Evolutionary conservation across 2,797 vertebrate species (phyloP), one percentile per base, ranked within the genome.

Genomic region (Percopsis omiscomaycus): DNA sequence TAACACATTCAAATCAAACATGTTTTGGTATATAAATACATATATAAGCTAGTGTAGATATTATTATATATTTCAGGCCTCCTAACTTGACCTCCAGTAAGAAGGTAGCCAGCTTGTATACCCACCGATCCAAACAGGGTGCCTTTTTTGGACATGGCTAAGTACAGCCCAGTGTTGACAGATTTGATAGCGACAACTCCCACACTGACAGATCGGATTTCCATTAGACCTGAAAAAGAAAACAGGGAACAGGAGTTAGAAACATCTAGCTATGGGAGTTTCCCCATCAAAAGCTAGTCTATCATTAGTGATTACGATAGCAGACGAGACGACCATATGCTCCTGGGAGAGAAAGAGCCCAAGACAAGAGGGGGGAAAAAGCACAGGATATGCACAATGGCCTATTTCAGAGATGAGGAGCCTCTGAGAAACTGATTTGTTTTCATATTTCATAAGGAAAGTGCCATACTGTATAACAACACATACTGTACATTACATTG

Each of bases 121-220:
- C 94, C 88, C 94, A 98, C 96, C 94, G 95, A 96, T 88, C 96
- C 94, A 29, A 97, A 97, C 84, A 96, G 93, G 27, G 88, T 93
- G 84, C 96, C 97, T 86, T 81, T 91, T 91, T 93, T 94, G 90
- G 95, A 95, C 96, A 98, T 98, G 75, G 96, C 96, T 89, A 98
- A 91, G 77, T 95, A 98, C 91, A 97, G 93, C 79, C 95, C 95
- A 0, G 92, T 96, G 92, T 95, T 92, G 89, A 96, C 92, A 5
- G 96, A 95, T 85, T 94, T 95, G 92, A 98, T 95, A 84, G 91
- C 96, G 81, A 98, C 94, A 2, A 96, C 90, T 73, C 96, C 96
- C 68, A 96, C 94, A 49, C 88, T 93, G 87, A 97, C 94, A 0
- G 95, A 97, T 86, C 94, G 94, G 88, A 99, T 97, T 94, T 98